Conservation (phyloP, 2,797 vertebrate species). For the Acipenser ruthenus region DNA sequence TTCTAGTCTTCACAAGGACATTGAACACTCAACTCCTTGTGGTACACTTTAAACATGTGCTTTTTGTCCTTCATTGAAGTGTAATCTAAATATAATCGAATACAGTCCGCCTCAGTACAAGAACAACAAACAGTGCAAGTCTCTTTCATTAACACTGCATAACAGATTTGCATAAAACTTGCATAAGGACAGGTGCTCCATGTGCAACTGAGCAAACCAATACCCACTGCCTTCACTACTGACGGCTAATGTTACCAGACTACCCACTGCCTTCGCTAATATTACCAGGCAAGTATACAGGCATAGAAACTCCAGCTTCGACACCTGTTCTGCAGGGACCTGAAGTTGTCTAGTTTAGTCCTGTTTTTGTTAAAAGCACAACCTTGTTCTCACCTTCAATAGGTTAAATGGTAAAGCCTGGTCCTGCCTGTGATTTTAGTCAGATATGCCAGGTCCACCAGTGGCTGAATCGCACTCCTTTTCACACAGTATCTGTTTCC, state of each 20-base stretch:
- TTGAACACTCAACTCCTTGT: too few species aligned
- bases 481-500: too few species aligned
- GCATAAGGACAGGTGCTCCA: not conserved
- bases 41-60: too few species aligned
- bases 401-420: not conserved
- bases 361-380: not conserved
- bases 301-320: constrained; percentile 4
- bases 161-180: constrained; percentile 14
- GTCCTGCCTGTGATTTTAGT: too few species aligned
- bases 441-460: too few species aligned
- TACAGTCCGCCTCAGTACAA: not conserved
- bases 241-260: too few species aligned
- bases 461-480: too few species aligned
- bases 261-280: not conserved
- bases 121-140: too few species aligned
- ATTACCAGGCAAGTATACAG: constrained; percentile 8
- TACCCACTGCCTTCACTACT: not conserved
- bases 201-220: constrained; percentile 10
- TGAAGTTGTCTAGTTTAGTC: constrained; percentile 13
- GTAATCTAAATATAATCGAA: not conserved
- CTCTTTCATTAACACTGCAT: too few species aligned
- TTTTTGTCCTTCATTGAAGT: too few species aligned
- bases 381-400: constrained; percentile 14
- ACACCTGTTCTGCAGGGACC: not conserved
- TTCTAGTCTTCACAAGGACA: too few species aligned